Evolutionary conservation across 1,140 invertebrate species (phyloP), one percentile per base, ranked within the genome.

Genomic region (Pogonognathellus flavescens): DNA sequence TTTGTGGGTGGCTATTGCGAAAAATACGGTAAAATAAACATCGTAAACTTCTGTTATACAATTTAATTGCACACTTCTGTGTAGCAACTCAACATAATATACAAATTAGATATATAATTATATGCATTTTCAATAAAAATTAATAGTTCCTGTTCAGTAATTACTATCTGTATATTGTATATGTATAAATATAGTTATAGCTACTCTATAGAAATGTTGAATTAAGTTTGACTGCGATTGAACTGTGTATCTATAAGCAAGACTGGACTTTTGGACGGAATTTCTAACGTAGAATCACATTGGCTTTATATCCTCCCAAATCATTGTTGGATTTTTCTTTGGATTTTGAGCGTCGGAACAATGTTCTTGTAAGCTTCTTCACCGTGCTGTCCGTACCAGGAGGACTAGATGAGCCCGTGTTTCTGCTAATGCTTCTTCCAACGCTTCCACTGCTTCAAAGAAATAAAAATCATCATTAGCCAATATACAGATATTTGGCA

Each of bases 341-440:
- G 25, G 87, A 88, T 59, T 88, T 88, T 22, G 87, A 88, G 22
- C 85, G 59, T 16, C 88, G 81, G 80, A 88, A 88, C 8, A 88
- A 53, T 14, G 86, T 83, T 60, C 62, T 85, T 13, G 83, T 88
- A 11, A 88, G 55, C 49, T 88, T 88, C 59, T 88, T 86, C n/a
- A 88, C 80, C 22, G 86, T 86, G 66, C 82, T 82, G 60, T 86
- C 83, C 10, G 62, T 55, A 50, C 59, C 70, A 41, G 84, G 84
- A 52, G 86, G 81, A 66, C 53, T 85, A 22, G 81, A 62, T 20
- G 85, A 81, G n/a, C 50, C 59, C 10, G 55, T 82, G 18, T 57
- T 83, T 55, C 62, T 60, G 49, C 80, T 82, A 22, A 53, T 84
- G 20, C 76, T 86, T 70, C 88, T 84, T 80, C 88, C 88, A 18